These are phyloP conservation scores for Ondatra zibethicus DNA, from an alignment of 2,113 vertebrate genomes.

Conservation along the genomic window DNA sequence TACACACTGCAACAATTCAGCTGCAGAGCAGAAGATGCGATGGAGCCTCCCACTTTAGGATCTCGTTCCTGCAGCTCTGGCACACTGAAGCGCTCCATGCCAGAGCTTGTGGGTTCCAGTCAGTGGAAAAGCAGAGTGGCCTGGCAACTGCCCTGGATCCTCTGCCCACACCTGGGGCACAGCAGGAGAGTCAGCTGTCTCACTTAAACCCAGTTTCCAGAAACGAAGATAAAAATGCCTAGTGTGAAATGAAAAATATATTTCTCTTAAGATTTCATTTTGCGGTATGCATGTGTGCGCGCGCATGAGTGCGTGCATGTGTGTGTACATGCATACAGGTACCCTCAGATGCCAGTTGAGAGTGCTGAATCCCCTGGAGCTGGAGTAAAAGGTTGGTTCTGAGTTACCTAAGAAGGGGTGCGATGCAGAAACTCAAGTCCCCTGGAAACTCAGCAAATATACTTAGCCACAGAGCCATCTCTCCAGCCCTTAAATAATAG, in stretches of 20 bases:
- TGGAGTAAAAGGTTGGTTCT: background rate
- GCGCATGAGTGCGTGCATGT: background rate
- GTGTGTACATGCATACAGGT: background rate
- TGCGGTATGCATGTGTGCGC: background rate
- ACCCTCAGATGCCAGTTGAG: background rate
- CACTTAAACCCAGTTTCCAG: conserved; percentile 2
- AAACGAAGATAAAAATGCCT: background rate
- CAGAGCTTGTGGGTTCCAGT: background rate
- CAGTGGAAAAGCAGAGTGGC: background rate
- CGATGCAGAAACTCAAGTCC: background rate
- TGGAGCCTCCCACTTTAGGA: conserved; percentile 6
- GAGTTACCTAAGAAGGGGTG: background rate
- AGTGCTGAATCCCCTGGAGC: background rate
- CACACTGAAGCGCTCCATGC: background rate
- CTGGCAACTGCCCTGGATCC: background rate
- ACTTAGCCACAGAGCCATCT: background rate
- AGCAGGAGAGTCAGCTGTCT: background rate
- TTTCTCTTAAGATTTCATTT: background rate
- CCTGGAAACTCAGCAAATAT: background rate
- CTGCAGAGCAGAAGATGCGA: conserved; percentile 48
- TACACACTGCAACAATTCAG: conserved; percentile 64
- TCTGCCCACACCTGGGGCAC: background rate
- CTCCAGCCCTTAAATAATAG: background rate
- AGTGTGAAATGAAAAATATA: background rate
- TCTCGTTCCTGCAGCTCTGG: background rate